phyloP scores from a whole-genome alignment of 2,888 invertebrate species.

The Trachelus troglodyta region DNA sequence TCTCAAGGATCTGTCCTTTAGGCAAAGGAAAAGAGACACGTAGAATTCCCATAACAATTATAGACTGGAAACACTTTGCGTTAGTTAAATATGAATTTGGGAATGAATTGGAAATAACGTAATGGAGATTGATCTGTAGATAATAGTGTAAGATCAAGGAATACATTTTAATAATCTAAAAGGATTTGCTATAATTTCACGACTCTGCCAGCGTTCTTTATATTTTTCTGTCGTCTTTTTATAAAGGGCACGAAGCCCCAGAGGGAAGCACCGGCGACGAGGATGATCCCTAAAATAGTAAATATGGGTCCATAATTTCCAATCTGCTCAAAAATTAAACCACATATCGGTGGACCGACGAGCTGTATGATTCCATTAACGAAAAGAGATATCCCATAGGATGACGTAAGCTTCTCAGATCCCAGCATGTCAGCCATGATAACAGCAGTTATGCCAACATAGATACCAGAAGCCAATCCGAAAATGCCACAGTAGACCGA shows the following conservation, averaged over 20 bases:
- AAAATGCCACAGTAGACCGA: conserved; percentile 80
- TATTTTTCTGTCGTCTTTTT: conserved; percentile 57
- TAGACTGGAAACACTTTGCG: too few relatives aligned
- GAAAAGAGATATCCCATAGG: conserved; percentile 87
- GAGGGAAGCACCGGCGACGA: conserved; percentile 78
- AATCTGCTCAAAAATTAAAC: conserved; percentile 75
- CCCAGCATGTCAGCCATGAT: conserved; percentile 91
- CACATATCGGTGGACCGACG: conserved; percentile 86
- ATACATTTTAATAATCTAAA: too few relatives aligned
- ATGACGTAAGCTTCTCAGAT: conserved; percentile 84
- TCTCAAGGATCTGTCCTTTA: too few relatives aligned
- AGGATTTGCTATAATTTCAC: conserved; percentile 34
- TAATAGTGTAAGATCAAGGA: too few relatives aligned
- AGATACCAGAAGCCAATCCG: conserved; percentile 85
- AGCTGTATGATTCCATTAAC: conserved; percentile 86
- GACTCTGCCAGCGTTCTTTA: conserved; percentile 19
- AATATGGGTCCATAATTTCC: conserved; percentile 79
- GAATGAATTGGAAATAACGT: too few relatives aligned
- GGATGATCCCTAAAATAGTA: conserved; percentile 77
- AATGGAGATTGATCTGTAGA: too few relatives aligned
- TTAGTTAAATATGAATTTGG: too few relatives aligned
- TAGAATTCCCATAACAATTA: too few relatives aligned
- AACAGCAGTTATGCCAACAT: conserved; percentile 87
- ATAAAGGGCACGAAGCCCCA: conserved; percentile 84
- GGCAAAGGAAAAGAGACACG: too few relatives aligned